A percentile compares a stretch with the other conserved stretches of the same genome.
Evolutionary conservation across 2,888 invertebrate species (phyloP).

Genomic region (Magallana nippona): DNA sequence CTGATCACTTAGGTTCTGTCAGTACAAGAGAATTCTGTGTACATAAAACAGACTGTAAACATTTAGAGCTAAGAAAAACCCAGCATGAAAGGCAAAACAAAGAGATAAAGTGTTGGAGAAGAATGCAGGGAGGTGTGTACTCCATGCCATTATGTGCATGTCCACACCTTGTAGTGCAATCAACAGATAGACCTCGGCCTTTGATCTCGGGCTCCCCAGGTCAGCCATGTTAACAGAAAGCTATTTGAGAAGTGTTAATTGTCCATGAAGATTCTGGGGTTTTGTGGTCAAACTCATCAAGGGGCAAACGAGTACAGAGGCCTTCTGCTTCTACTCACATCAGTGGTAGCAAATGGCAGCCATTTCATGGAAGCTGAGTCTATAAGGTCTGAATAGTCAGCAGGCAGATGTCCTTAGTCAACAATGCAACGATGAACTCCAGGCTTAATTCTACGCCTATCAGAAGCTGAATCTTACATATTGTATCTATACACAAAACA

Average conservation of each 20-base stretch:
- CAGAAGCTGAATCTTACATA: no score
- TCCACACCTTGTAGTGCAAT: slow-evolving; percentile 29
- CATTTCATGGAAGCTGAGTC: neutral
- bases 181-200: neutral
- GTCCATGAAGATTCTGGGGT: slow-evolving; percentile 12
- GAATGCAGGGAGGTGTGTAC: slow-evolving; percentile 5
- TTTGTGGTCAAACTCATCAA: slow-evolving; percentile 26
- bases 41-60: slow-evolving; percentile 8
- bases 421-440: neutral
- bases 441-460: no score
- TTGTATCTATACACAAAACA: no score
- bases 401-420: neutral
- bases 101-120: slow-evolving; percentile 1
- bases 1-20: neutral
- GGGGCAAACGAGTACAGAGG: neutral
- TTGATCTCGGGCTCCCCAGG: slow-evolving; percentile 2
- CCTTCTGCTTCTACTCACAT: neutral
- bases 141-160: slow-evolving; percentile 12
- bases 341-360: neutral
- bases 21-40: neutral
- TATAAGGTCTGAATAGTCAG: neutral
- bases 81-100: slow-evolving; percentile 18
- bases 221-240: slow-evolving; percentile 18
- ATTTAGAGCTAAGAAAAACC: slow-evolving; percentile 1
- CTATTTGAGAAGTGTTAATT: slow-evolving; percentile 18